Conservation (phyloP, 2,113 vertebrate genomes). For the Salvator merianae region DNA sequence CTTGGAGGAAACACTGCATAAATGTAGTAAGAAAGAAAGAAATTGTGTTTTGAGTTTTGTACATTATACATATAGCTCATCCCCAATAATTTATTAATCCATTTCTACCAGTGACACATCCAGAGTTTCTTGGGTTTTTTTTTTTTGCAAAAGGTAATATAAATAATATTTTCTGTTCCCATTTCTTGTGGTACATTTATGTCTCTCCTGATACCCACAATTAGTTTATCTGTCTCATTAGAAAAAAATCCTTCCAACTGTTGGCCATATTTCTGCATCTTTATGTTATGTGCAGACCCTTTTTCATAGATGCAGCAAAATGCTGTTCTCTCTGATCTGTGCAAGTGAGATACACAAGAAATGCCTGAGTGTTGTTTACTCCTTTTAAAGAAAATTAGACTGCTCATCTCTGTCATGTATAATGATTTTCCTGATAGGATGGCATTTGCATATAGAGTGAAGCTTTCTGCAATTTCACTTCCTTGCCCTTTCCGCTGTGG, state of each 20-base stretch:
- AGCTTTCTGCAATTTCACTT: neutral
- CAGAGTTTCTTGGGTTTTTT: neutral
- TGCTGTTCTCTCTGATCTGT: neutral
- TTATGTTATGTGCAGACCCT: neutral
- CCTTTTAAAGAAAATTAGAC: constrained; percentile 18
- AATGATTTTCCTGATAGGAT: constrained; percentile 22
- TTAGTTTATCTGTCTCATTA: neutral
- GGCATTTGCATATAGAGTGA: constrained; percentile 31
- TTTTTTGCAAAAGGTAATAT: neutral
- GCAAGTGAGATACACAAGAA: neutral
- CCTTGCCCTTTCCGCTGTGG: neutral
- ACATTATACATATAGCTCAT: neutral
- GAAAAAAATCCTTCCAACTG: neutral
- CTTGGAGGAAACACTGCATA: neutral
- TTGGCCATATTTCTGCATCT: neutral
- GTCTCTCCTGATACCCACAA: neutral
- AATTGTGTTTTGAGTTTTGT: neutral
- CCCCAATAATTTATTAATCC: neutral
- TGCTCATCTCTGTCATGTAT: constrained; percentile 2
- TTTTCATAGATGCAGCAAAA: neutral
- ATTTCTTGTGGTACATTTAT: neutral
- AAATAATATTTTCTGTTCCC: neutral
- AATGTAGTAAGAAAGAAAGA: neutral
- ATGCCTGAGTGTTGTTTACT: constrained; percentile 1
- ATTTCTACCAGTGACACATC: too few species aligned